Evolutionary conservation across 2,888 invertebrate species (phyloP).

Genomic region (Meiosimyza platycephala): DNA sequence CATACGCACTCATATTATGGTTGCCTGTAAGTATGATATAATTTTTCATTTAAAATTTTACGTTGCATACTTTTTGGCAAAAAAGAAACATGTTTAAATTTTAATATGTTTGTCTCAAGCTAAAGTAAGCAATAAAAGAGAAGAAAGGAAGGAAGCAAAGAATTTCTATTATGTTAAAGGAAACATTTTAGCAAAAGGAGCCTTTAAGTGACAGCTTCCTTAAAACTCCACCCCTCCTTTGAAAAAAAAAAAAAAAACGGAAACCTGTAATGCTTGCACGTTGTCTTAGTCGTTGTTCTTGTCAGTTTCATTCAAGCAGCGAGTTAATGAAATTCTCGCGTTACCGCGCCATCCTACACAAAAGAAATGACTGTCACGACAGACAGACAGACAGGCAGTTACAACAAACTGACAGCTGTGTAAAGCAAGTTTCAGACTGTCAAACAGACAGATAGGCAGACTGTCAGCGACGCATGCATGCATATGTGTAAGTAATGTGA

Average conservation of each 20-base stretch:
- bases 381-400: neutral
- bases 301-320: neutral
- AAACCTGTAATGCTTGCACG: no score
- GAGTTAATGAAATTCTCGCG: conserved; percentile 27
- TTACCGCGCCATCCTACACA: neutral
- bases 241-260: no score
- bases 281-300: neutral
- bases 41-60: conserved; percentile 24
- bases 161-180: conserved; percentile 12
- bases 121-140: no score
- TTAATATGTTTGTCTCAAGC: conserved; percentile 29
- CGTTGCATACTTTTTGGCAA: conserved; percentile 16
- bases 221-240: no score
- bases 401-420: neutral
- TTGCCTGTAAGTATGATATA: conserved; percentile 38
- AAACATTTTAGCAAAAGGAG: conserved; percentile 11
- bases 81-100: conserved; percentile 23
- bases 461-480: no score
- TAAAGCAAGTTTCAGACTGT: neutral
- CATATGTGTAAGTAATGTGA: neutral
- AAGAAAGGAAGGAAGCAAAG: neutral
- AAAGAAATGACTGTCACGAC: neutral
- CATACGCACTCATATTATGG: neutral
- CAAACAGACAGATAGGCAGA: neutral
- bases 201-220: conserved; percentile 1